These are phyloP conservation scores for Pantherophis vulpinus DNA, from an alignment of 2,797 vertebrate genomes.

Conservation along the genomic window DNA sequence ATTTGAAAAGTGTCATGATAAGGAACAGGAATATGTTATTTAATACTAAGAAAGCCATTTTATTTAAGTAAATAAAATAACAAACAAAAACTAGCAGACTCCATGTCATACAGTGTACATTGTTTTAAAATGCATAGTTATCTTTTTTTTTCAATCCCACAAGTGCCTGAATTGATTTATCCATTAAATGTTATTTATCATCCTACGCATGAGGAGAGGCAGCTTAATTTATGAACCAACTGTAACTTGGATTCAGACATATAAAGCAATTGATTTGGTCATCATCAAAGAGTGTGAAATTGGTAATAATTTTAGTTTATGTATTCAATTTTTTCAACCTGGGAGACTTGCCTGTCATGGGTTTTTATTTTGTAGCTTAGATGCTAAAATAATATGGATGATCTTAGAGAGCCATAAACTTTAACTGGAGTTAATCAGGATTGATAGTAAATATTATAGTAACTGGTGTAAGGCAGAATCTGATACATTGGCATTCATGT, in stretches of 20 bases:
- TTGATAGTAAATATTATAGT: background rate
- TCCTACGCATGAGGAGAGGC: background rate
- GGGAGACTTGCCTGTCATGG: background rate
- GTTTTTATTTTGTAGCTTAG: background rate
- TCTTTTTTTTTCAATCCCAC: background rate
- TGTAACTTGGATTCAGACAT: background rate
- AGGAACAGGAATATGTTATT: background rate
- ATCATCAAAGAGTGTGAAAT: background rate
- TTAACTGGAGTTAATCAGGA: background rate
- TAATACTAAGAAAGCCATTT: background rate
- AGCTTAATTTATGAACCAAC: background rate
- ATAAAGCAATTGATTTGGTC: background rate
- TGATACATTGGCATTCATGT: background rate
- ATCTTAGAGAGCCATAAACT: background rate
- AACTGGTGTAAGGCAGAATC: background rate
- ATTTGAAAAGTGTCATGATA: constrained; percentile 20
- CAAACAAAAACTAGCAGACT: background rate
- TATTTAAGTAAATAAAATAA: background rate
- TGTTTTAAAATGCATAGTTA: background rate
- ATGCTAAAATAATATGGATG: background rate
- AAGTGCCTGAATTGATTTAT: background rate
- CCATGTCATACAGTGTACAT: background rate
- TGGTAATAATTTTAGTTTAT: background rate
- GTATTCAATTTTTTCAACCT: background rate
- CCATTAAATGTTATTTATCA: background rate